Percentiles rank a stretch among this genome's conserved stretches.
Conservation (phyloP, 53 echinoderm and acorn worm species). For the Stichopus horrens region DNA sequence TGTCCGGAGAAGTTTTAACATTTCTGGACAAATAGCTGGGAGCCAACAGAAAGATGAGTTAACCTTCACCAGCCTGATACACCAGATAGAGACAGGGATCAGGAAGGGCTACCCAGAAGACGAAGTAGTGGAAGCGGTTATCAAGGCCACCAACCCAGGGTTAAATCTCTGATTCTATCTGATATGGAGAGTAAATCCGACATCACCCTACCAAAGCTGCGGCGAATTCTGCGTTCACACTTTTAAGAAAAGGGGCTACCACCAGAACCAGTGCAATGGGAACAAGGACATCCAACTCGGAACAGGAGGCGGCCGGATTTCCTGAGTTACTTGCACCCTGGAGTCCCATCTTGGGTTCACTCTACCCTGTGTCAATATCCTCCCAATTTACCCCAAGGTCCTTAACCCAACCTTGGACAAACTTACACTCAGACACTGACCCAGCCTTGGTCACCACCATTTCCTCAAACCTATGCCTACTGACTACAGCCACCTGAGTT, state of each 20-base stretch:
- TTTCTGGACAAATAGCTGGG: conserved; percentile 15
- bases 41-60: conserved; percentile 18
- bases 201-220: background rate
- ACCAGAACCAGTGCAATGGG: too few species aligned
- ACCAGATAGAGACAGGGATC: conserved; percentile 7
- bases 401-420: too few species aligned
- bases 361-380: too few species aligned
- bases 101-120: conserved; percentile 30
- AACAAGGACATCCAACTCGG: too few species aligned
- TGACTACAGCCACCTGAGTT: too few species aligned
- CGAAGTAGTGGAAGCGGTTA: conserved; percentile 24
- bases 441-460: too few species aligned
- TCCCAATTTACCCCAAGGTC: too few species aligned
- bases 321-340: too few species aligned
- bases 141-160: conserved; percentile 20
- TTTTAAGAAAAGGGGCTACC: background rate
- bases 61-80: conserved; percentile 21
- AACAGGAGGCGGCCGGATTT: too few species aligned
- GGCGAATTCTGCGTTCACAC: background rate
- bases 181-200: background rate
- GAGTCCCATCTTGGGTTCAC: too few species aligned
- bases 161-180: background rate
- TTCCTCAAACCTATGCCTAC: too few species aligned
- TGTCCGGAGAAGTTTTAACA: background rate
- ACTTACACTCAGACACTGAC: too few species aligned